Percentiles rank a stretch among this genome's conserved stretches.
Conservation (phyloP, 2,113 vertebrate species). For the Mixornis gularis region DNA sequence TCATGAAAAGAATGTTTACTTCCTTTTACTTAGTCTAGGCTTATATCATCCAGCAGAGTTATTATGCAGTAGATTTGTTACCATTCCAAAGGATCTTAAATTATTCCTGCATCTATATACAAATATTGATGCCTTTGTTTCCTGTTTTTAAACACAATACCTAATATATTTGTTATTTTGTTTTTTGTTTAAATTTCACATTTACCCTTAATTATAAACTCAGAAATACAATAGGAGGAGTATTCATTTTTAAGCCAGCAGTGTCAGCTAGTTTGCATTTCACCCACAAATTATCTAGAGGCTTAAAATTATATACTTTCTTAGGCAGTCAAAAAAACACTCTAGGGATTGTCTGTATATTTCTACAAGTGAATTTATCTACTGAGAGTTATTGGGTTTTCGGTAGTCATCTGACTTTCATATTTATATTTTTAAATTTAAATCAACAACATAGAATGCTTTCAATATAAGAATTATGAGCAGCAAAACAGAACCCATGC, state of each 20-base stretch:
- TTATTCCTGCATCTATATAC: slow-evolving; percentile 19
- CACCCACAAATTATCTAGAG: slow-evolving; percentile 65
- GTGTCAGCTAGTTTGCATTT: slow-evolving; percentile 62
- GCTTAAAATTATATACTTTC: slow-evolving; percentile 67
- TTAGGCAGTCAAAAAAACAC: slow-evolving; percentile 53
- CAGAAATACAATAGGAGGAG: slow-evolving; percentile 58
- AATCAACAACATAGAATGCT: neutral
- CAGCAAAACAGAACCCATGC: neutral
- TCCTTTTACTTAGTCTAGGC: slow-evolving; percentile 55
- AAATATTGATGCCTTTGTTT: slow-evolving; percentile 44
- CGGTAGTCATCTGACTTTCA: neutral
- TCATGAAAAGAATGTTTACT: slow-evolving; percentile 61
- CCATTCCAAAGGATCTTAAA: slow-evolving; percentile 27
- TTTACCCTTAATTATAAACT: slow-evolving; percentile 68
- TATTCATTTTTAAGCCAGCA: slow-evolving; percentile 65
- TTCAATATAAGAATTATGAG: neutral
- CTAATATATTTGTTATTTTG: neutral
- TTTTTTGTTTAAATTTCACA: slow-evolving; percentile 29
- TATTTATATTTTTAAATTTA: neutral
- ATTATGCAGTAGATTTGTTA: slow-evolving; percentile 27
- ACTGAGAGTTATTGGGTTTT: neutral
- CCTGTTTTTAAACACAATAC: slow-evolving; percentile 36
- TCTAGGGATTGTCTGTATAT: slow-evolving; percentile 9
- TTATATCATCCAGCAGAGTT: slow-evolving; percentile 55
- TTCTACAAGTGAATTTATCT: slow-evolving; percentile 56